Evolutionary conservation across 1,140 invertebrate genomes (phyloP), one percentile per base, ranked within the genome.

Genomic region (Heliothis virescens): DNA sequence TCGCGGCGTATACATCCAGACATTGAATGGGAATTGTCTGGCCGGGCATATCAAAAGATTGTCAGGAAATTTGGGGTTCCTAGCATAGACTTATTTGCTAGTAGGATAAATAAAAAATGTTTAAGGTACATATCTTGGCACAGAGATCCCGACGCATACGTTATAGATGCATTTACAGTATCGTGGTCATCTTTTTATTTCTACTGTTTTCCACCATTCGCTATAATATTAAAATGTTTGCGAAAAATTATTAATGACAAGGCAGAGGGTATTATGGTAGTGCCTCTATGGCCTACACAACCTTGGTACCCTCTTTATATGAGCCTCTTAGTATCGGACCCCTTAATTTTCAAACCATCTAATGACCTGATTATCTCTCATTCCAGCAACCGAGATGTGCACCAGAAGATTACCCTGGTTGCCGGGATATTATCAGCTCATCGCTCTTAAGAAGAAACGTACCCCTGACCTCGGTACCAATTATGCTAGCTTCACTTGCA

Each of bases 381-480:
- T 55, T 55, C 13, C 52, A 55, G 52, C 15, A 15, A n/a, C 15
- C 52, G 52, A 15, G 13, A 55, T 1, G 15, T 55, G 5, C 52
- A n/a, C 13, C 12, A 55, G 13, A 55, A 55, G 2, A 55, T 83
- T 87, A 81, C 82, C 79, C 84, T 88, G 84, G 82, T 86, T 60
- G 86, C 82, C n/a, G 83, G 63, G 50, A 78, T 47, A 18, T 85
- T 86, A 80, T 86, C 80, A 57, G 81, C 75, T 41, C 71, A 50
- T 50, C 76, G 18, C 10, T 83, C 13, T 15, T 79, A 59, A 73
- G 47, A 67, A 62, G 65, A 82, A 52, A 55, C 16, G 13, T 83
- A 29, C 78, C 81, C 1, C 34, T 10, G 16, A 16, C 52, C 12
- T 67, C 72, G 3, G 15, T 81, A n/a, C 59, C 71, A 3, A 83